phyloP scores from a whole-genome alignment of 2,797 vertebrate species.

The Ispidina lecontei region DNA sequence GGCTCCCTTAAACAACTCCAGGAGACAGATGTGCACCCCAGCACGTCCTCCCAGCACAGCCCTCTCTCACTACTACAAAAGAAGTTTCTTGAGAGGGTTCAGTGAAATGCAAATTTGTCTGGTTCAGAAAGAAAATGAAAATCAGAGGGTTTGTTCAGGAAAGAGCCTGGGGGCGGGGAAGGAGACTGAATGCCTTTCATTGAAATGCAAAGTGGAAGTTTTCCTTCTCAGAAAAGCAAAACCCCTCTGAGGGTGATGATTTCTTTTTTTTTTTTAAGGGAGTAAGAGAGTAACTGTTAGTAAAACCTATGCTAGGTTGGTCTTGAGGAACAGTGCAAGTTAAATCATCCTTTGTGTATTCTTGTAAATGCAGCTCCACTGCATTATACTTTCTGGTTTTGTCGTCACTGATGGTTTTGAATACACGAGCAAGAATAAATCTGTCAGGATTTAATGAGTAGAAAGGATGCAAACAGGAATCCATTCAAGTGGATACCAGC shows the following conservation, averaged over 20 bases:
- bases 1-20: not conserved
- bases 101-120: slow-evolving; percentile 1
- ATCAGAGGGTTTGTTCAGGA: not conserved
- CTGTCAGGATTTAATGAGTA: not conserved
- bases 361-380: not conserved
- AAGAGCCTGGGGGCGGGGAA: not conserved
- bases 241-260: not conserved
- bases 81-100: not conserved
- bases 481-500: not conserved
- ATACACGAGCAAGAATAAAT: not conserved
- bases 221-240: not conserved
- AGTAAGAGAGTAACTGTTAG: not conserved
- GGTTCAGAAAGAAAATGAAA: not conserved
- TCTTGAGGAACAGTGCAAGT: rapidly evolving
- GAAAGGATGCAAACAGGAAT: not conserved
- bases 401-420: not conserved
- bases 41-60: rapidly evolving
- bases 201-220: slow-evolving; percentile 29
- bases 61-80: not conserved
- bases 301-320: not conserved
- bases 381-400: not conserved
- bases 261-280: not conserved
- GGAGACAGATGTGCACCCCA: not conserved
- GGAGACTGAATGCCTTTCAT: not conserved
- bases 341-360: not conserved